Evolutionary conservation across 2,113 vertebrate genomes (phyloP).

Genomic region (Onychorhynchus coronatus): DNA sequence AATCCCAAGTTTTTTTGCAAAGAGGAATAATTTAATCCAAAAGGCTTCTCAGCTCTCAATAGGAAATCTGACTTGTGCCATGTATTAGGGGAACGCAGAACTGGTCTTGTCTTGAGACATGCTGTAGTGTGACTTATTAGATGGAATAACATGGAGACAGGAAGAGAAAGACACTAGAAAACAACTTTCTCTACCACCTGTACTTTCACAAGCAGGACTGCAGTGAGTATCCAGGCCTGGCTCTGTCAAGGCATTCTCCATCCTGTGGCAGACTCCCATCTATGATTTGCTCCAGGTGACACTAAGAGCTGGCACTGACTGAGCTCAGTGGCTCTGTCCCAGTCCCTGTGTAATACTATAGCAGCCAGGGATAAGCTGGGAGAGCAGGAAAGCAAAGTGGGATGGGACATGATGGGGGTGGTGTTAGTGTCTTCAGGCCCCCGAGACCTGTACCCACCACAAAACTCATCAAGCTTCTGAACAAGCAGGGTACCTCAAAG

Average conservation of each 20-base stretch:
- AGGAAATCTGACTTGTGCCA: neutral
- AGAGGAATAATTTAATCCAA: neutral
- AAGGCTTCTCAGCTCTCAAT: neutral
- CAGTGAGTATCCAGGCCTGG: neutral
- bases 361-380: neutral
- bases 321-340: neutral
- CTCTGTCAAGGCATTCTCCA: neutral
- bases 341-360: neutral
- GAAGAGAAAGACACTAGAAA: neutral
- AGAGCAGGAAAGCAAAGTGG: fast-evolving
- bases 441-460: neutral
- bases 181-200: neutral
- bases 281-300: neutral
- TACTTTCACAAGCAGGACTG: neutral
- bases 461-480: neutral
- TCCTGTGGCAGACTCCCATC: neutral
- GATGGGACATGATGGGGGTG: neutral
- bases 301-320: neutral
- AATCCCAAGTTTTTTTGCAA: neutral
- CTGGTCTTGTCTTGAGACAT: fast-evolving
- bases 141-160: neutral
- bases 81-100: neutral
- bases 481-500: fast-evolving
- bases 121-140: fast-evolving
- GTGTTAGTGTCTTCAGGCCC: neutral